These are phyloP conservation scores for Pseudomyrmex cubaensis DNA, from an alignment of 1,140 invertebrate genomes.

Conservation along the genomic window DNA sequence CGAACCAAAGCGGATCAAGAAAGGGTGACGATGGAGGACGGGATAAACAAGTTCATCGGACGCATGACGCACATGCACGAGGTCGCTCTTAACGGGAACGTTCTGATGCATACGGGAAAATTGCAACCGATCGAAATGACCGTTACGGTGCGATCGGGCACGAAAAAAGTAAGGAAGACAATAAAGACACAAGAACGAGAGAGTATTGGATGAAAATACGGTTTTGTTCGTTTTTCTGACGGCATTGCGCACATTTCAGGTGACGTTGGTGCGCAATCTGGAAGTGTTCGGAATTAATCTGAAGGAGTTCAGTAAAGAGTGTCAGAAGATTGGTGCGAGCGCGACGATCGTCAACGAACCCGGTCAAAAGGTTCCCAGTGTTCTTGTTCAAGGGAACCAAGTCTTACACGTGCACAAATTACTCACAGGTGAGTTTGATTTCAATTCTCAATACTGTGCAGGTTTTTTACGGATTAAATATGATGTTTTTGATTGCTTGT, in stretches of 20 bases:
- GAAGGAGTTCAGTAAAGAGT: slow-evolving; percentile 91
- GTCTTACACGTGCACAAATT: slow-evolving; percentile 91
- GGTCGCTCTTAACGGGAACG: slow-evolving; percentile 87
- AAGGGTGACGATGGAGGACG: slow-evolving; percentile 89
- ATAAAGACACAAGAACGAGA: too few species aligned
- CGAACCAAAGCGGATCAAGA: slow-evolving; percentile 83
- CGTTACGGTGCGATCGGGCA: slow-evolving; percentile 91
- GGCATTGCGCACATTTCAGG: slow-evolving; percentile 83
- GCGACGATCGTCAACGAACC: slow-evolving; percentile 92
- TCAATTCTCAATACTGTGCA: slow-evolving; percentile 6
- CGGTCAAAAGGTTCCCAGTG: slow-evolving; percentile 91
- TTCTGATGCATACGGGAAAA: slow-evolving; percentile 89
- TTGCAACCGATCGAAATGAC: slow-evolving; percentile 92
- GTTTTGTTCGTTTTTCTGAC: neutral
- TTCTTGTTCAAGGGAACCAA: slow-evolving; percentile 97
- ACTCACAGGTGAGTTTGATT: slow-evolving; percentile 86
- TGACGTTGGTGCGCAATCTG: slow-evolving; percentile 95
- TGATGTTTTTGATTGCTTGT: slow-evolving; percentile 20
- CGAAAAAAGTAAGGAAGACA: slow-evolving; percentile 91
- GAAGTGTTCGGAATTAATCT: slow-evolving; percentile 94
- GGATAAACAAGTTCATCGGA: slow-evolving; percentile 89
- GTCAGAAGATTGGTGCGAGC: slow-evolving; percentile 94
- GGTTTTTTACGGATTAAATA: neutral
- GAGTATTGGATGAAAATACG: neutral
- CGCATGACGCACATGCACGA: slow-evolving; percentile 92